Evolutionary conservation across 2,113 vertebrate species (phyloP), one percentile per base, ranked within the genome.

Genomic region (Suricata suricatta): DNA sequence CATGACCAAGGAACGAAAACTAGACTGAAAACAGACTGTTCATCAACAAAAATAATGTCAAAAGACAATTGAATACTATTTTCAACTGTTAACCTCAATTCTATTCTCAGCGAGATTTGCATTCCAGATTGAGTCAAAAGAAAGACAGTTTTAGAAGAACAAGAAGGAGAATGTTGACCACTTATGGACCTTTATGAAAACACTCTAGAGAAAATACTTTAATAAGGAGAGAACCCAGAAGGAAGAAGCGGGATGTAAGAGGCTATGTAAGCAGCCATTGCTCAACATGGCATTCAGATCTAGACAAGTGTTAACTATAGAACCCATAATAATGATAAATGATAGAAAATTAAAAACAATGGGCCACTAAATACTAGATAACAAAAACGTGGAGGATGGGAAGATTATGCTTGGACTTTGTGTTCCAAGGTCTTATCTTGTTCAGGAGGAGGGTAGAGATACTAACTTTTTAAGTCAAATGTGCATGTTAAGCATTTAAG

Each of bases 101-200:
- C 35, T 89, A 63, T 72, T 85, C 68, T 94, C 54, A 87, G 19
- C 19, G 74, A 71, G 64, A 93, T 77, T 90, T 60, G 7, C 17
- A 60, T 88, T 95, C 35, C 93, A 79, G 8, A 92, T 17, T 90
- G 50, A 92, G 29, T 81, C 52, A 85, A 93, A 96, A 71, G 68
- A 95, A 86, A 89, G 44, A 60, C 38, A 84, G 54, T 85, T 93
- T 95, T 81, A 88, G 66, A 88, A 79, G 96, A 89, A 68, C 25
- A 80, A 81, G 15, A 86, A 69, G 47, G 79, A 71, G 27, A 90
- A 38, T 74, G 31, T 23, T 95, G 66, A 86, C 25, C n/a, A 89
- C 21, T 84, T 47, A 88, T 21, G 95, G 23, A 93, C 3, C 14
- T 60, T 93, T 91, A 41, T 92, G 15, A 66, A 90, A 96, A 91